phyloP scores from a whole-genome alignment of 2,113 vertebrate genomes.

The Mustela nigripes region DNA sequence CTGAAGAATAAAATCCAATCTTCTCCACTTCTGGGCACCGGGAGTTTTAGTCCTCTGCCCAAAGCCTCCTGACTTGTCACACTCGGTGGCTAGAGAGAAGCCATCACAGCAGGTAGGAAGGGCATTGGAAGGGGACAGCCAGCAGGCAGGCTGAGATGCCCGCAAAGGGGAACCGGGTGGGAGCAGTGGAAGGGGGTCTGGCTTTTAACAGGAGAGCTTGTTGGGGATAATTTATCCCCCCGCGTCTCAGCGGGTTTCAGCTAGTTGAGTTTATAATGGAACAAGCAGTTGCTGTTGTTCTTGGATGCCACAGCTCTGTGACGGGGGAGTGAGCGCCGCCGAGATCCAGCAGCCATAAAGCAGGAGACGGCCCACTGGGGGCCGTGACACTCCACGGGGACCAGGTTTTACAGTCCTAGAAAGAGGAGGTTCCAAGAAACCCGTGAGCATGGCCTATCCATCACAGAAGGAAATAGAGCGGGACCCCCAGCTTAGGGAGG shows the following conservation, averaged over 20 bases:
- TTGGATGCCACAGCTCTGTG: not conserved
- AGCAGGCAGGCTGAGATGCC: slow-evolving; percentile 16
- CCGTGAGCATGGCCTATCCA: not conserved
- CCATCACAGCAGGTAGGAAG: not conserved
- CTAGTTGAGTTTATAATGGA: slow-evolving; percentile 67
- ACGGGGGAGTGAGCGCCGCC: not conserved
- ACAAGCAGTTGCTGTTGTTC: slow-evolving; percentile 48
- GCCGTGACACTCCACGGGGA: not conserved
- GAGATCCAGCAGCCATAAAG: slow-evolving; percentile 45
- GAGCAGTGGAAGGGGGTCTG: not conserved
- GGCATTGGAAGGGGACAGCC: not conserved
- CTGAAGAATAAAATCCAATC: not conserved
- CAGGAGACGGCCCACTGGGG: not conserved
- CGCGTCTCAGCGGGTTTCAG: not conserved
- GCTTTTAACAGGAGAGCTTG: slow-evolving; percentile 51
- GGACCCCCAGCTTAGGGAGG: not conserved
- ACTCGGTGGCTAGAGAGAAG: not conserved
- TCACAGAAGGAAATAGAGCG: not conserved
- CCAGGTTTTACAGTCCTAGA: slow-evolving; percentile 19
- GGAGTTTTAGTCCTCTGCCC: not conserved
- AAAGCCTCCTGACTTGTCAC: not conserved
- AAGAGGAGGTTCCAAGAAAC: slow-evolving; percentile 47
- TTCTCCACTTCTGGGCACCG: too few relatives aligned
- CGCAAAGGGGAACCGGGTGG: not conserved
- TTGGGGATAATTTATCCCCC: slow-evolving; percentile 71